Percentiles rank a stretch among this genome's conserved stretches.
These are phyloP conservation scores for Eupithecia tripunctaria DNA, from an alignment of 2,888 invertebrate species.

Conservation along the genomic window DNA sequence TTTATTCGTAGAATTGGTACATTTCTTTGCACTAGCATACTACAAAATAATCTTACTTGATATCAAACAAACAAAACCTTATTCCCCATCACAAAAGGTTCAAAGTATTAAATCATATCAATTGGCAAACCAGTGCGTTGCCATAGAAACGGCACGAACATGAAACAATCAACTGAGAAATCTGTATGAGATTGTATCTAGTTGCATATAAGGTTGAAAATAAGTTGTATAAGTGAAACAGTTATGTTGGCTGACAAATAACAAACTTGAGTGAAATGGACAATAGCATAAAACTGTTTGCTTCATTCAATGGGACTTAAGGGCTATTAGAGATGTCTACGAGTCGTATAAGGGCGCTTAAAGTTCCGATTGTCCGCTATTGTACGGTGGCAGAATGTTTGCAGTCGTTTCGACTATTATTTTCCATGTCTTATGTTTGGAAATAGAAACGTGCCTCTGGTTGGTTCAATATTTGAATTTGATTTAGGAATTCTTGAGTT, in stretches of 20 bases:
- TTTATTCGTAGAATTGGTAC: constrained; percentile 55
- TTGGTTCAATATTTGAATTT: constrained; percentile 7
- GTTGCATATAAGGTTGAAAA: constrained; percentile 41
- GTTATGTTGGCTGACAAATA: constrained; percentile 57
- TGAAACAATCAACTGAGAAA: constrained; percentile 45
- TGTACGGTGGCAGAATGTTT: constrained; percentile 48
- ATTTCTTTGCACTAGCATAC: constrained; percentile 25
- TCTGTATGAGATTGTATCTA: constrained; percentile 33
- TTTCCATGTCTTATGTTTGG: constrained; percentile 14
- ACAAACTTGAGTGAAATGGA: constrained; percentile 74
- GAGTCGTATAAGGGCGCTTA: constrained; percentile 59
- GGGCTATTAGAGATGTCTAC: constrained; percentile 80
- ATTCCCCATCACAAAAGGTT: constrained; percentile 34
- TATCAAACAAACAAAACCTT: constrained; percentile 29
- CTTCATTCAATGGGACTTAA: constrained; percentile 74
- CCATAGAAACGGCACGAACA: constrained; percentile 76
- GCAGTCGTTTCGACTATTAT: constrained; percentile 42
- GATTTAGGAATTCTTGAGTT: background rate
- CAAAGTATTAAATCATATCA: constrained; percentile 43
- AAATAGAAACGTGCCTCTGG: constrained; percentile 13
- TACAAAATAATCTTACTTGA: constrained; percentile 36
- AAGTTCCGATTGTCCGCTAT: constrained; percentile 54
- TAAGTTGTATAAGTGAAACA: constrained; percentile 39
- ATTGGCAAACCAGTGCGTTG: constrained; percentile 62
- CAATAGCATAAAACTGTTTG: constrained; percentile 80